A percentile compares a stretch with the other conserved stretches of the same genome.
Conservation (phyloP, 2,797 vertebrate species). For the Rhabdophis nuchalis region DNA sequence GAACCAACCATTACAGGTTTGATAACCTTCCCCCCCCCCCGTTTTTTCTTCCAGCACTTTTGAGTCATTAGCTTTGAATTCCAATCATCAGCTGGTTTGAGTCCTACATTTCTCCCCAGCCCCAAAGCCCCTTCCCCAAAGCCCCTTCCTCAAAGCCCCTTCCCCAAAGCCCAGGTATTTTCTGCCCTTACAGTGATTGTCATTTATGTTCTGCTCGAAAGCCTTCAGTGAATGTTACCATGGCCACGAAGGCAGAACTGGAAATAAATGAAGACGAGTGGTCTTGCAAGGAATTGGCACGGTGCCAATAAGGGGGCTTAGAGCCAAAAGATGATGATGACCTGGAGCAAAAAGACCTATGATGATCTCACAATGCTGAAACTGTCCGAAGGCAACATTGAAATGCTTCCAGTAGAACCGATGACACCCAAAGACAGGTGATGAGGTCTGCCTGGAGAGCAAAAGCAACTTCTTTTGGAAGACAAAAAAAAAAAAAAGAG, state of each 20-base stretch:
- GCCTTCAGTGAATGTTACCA: constrained; percentile 71
- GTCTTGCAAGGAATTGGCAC: constrained; percentile 61
- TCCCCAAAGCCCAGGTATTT: constrained; percentile 66
- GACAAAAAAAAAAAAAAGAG: neutral
- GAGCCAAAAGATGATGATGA: constrained; percentile 40
- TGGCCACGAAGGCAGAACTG: constrained; percentile 72
- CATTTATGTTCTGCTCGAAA: constrained; percentile 76
- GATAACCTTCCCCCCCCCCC: constrained; percentile 31
- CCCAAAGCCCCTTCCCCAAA: constrained; percentile 33
- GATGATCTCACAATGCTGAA: constrained; percentile 54
- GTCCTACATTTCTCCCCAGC: constrained; percentile 46
- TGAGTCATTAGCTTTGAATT: constrained; percentile 77
- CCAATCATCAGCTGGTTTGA: constrained; percentile 68
- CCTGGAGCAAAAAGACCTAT: constrained; percentile 23
- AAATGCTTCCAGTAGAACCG: constrained; percentile 61
- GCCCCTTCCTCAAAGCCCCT: neutral
- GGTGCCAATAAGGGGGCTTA: constrained; percentile 64
- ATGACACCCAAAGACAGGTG: constrained; percentile 57
- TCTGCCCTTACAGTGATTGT: constrained; percentile 68
- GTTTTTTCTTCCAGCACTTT: constrained; percentile 71
- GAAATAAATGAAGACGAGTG: constrained; percentile 69
- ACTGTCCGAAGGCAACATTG: constrained; percentile 69
- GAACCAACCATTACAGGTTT: constrained; percentile 38
- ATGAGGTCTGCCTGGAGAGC: constrained; percentile 51
- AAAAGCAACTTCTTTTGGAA: constrained; percentile 21